Percentiles rank a stretch among this genome's conserved stretches.
Evolutionary conservation across 2,888 invertebrate genomes (phyloP).

Genomic region (Amphipoea lucens): DNA sequence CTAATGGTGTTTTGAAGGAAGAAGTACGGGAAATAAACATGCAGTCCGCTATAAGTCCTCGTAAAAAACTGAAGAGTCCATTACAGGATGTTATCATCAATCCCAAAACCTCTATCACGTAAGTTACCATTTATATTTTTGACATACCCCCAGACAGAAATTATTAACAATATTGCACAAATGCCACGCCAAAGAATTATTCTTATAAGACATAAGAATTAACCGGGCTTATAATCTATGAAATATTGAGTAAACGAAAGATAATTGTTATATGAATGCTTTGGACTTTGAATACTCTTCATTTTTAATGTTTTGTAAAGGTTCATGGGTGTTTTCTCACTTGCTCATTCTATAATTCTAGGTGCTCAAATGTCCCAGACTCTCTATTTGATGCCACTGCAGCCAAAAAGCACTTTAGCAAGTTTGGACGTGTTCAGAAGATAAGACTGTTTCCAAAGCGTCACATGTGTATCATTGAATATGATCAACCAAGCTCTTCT

Average conservation of each 20-base stretch:
- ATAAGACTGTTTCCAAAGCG: constrained; percentile 92
- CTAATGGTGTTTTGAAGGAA: constrained; percentile 44
- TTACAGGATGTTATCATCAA: constrained; percentile 74
- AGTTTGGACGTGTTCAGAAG: constrained; percentile 93
- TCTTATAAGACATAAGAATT: neutral
- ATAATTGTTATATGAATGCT: neutral
- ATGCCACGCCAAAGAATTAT: neutral
- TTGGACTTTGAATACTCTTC: neutral
- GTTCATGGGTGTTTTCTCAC: neutral
- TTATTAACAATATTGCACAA: neutral
- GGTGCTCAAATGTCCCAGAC: constrained; percentile 92
- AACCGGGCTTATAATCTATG: neutral
- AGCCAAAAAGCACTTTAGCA: constrained; percentile 92
- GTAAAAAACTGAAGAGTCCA: constrained; percentile 80
- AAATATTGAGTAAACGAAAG: neutral
- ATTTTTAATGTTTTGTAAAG: neutral
- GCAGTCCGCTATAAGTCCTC: constrained; percentile 75
- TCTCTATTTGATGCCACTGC: constrained; percentile 90
- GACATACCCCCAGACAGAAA: constrained; percentile 30
- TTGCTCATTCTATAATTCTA: constrained; percentile 65
- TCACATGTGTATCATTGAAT: constrained; percentile 92
- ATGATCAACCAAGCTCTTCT: constrained; percentile 91
- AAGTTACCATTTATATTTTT: constrained; percentile 67
- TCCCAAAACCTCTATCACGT: constrained; percentile 85
- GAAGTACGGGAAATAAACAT: constrained; percentile 63